Evolutionary conservation across 2,888 invertebrate species (phyloP), one percentile per base, ranked within the genome.

Genomic region (Parnassius mnemosyne): DNA sequence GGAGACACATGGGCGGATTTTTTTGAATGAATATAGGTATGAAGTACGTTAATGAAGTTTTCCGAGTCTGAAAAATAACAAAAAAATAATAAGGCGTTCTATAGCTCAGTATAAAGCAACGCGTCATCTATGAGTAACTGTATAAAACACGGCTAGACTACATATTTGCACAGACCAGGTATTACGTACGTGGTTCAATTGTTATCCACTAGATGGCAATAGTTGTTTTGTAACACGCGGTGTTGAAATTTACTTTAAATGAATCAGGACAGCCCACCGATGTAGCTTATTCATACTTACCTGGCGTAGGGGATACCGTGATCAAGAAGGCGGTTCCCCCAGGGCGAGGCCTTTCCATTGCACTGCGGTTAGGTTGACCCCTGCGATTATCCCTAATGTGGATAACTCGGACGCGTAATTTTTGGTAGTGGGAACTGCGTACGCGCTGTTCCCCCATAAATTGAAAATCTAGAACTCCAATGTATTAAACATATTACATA

Each of bases 321-420:
- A 59, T 59, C 59, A 59, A 0, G 53, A 47, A 59, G 53, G 59
- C 53, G 59, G 59, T 59, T 59, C 53, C 59, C 53, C 59, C 59
- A 59, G 59, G 59, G 59, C 53, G 59, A 59, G 59, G 20, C 53
- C 53, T 25, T 16, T 41, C 59, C 59, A 59, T 59, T 59, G 59
- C 59, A 59, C 59, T 53, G 34, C 53, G 59, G 59, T 53, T 53
- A 25, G 59, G 59, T 53, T 59, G 59, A 59, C 58, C 58, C 58
- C 11, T 58, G 58, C 58, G 58, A 58, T 58, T 58, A 58, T 58
- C 47, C 60, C 60, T 54, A 50, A 56, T 61, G 60, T 13, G 60
- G 54, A 61, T 61, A 61, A 61, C 60, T 61, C 60, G 60, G 55
- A 61, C 60, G 61, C 56, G 53, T 57, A 44, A 61, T 57, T 57